A percentile compares a stretch with the other conserved stretches of the same genome.
Evolutionary conservation across 37 sponge, comb jelly and placozoan species (phyloP).

Genomic region (Geodia barretti): DNA sequence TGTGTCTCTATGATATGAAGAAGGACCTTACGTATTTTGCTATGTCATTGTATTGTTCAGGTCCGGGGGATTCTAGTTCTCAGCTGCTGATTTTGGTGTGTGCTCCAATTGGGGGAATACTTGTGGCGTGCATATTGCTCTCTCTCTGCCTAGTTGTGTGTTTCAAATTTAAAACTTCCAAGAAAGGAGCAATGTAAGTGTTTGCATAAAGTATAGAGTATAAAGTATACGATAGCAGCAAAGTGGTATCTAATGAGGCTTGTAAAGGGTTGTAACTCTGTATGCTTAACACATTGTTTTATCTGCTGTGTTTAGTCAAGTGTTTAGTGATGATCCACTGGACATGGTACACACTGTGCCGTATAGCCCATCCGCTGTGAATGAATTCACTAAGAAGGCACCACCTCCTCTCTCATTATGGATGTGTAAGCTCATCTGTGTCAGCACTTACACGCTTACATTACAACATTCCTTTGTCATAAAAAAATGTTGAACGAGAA

Average conservation of each 20-base stretch:
- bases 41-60: constrained; percentile 6
- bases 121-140: constrained; percentile 26
- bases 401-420: constrained; percentile 35
- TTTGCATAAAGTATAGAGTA: no score
- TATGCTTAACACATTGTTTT: constrained; percentile 16
- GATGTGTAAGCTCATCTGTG: constrained; percentile 42
- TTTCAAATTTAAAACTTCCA: neutral
- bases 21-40: neutral
- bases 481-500: no score
- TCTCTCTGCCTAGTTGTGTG: neutral
- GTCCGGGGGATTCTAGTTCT: neutral
- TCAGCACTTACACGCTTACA: neutral
- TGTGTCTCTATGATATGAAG: no score
- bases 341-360: constrained; percentile 20
- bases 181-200: no score
- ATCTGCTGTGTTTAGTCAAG: neutral
- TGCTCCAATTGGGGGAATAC: constrained; percentile 43
- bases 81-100: constrained; percentile 33
- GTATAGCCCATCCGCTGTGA: neutral
- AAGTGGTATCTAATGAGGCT: no score
- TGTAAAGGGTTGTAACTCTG: no score
- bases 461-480: neutral
- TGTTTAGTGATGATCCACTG: constrained; percentile 48
- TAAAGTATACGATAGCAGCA: no score
- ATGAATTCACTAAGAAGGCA: constrained; percentile 11